Evolutionary conservation across 2,888 invertebrate genomes (phyloP).

Genomic region (Chrysolina oricalcia): DNA sequence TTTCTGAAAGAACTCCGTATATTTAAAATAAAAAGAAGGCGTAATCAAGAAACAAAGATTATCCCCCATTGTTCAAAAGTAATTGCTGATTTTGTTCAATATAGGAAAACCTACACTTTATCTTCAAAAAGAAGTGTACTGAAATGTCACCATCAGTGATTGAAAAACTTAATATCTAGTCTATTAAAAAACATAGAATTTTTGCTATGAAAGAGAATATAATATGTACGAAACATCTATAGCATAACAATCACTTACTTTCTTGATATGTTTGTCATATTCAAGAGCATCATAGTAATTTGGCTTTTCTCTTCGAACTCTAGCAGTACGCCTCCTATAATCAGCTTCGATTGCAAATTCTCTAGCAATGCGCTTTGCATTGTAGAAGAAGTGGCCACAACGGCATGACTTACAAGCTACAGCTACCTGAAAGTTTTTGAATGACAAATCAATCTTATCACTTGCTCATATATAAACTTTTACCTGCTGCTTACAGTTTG

Average conservation of each 20-base stretch:
- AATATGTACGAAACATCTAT: no score
- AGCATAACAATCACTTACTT: slow-evolving; percentile 69
- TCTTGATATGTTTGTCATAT: slow-evolving; percentile 83
- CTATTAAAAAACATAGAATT: no score
- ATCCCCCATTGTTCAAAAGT: no score
- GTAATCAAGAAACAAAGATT: no score
- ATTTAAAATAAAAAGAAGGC: no score
- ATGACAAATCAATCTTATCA: neutral
- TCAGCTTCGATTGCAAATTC: slow-evolving; percentile 73
- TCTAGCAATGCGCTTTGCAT: slow-evolving; percentile 76
- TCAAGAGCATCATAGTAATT: slow-evolving; percentile 89
- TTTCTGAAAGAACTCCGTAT: no score
- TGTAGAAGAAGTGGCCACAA: slow-evolving; percentile 87
- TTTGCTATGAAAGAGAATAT: no score
- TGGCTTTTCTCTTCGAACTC: slow-evolving; percentile 84
- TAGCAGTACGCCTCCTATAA: slow-evolving; percentile 79
- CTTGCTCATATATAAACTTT: neutral
- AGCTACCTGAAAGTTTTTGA: slow-evolving; percentile 77
- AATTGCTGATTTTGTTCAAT: no score
- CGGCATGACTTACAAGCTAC: slow-evolving; percentile 90
- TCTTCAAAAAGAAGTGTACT: no score
- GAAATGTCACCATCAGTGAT: no score
- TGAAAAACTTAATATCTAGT: no score
- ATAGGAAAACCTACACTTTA: no score
- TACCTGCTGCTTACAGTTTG: slow-evolving; percentile 63